Percentiles rank a stretch among this genome's conserved stretches.
Evolutionary conservation across 2,888 invertebrate genomes (phyloP).

Genomic region (Pyrrhia umbra): DNA sequence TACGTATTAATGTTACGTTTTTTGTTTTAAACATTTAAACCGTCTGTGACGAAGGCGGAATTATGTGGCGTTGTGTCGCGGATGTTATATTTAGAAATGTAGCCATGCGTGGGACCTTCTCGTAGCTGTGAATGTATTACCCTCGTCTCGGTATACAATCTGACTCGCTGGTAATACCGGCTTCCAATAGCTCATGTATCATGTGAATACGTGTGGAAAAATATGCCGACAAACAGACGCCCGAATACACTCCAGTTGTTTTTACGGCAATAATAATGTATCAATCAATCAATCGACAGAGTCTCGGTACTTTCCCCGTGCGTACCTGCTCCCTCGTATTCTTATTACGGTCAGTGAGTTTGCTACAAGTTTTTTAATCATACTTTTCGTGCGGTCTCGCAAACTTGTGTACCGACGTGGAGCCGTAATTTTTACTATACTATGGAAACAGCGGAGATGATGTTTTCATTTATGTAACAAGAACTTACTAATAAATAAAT

Average conservation of each 20-base stretch:
- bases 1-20: slow-evolving; percentile 59
- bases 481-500: slow-evolving; percentile 58
- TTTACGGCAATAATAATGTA: slow-evolving; percentile 69
- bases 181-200: slow-evolving; percentile 47
- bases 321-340: slow-evolving; percentile 59
- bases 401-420: slow-evolving; percentile 67
- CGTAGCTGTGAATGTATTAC: slow-evolving; percentile 16
- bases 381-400: slow-evolving; percentile 72
- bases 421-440: slow-evolving; percentile 66
- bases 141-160: background rate
- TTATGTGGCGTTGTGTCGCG: slow-evolving; percentile 36
- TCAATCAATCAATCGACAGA: slow-evolving; percentile 68
- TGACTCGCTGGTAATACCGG: slow-evolving; percentile 21
- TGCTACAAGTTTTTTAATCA: slow-evolving; percentile 76
- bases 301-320: slow-evolving; percentile 24
- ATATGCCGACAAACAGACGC: slow-evolving; percentile 61
- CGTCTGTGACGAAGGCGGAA: slow-evolving; percentile 45
- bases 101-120: slow-evolving; percentile 18
- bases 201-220: slow-evolving; percentile 51
- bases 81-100: slow-evolving; percentile 14
- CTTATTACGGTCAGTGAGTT: slow-evolving; percentile 70
- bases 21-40: slow-evolving; percentile 58
- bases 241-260: slow-evolving; percentile 64
- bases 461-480: slow-evolving; percentile 59
- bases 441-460: slow-evolving; percentile 51